Evolutionary conservation across 2,797 vertebrate species (phyloP), one percentile per base, ranked within the genome.

Genomic region (Peromyscus eremicus): DNA sequence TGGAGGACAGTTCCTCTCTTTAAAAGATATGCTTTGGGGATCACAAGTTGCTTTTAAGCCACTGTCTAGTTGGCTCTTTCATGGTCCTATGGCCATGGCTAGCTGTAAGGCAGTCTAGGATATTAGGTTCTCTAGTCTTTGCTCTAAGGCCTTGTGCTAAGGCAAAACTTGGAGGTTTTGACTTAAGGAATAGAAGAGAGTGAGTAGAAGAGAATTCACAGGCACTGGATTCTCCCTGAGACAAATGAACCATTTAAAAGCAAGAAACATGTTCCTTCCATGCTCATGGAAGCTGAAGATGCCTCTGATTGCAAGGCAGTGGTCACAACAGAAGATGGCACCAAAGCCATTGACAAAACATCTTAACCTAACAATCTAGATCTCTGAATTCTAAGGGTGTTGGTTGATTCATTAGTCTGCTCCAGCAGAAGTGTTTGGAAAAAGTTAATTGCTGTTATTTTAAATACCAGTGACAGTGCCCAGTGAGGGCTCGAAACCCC

Each of bases 1-100:
- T 27, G 11, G 40, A 77, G n/a, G 84, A 68, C 66, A 52, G 13
- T 70, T 12, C 21, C 2, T 76, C 4, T 87, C 55, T 82, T 92
- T 92, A 92, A 92, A 93, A 55, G 37, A 34, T 17, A 84, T 43
- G 60, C 40, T 93, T 95, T 91, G 60, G 81, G 17, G 57, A 34
- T 93, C 76, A 82, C 5, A 55, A 5, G 17, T 23, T 14, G 3
- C 57, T 88, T 88, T 70, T 60, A 73, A 91, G 27, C 25, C 83
- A 84, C 29, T 5, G 43, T 83, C 32, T 21, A 70, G n/a, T 91
- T 96, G 83, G 55, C 25, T 66, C 52, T 64, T 77, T 43, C 12
- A 25, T 81, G n/a, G 82, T 87, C 17, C 40, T 12, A 1, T 86
- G 75, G 40, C 43, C 32, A 19, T 93, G 66, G 1, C 11, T 68